Evolutionary conservation across 2,113 vertebrate species (phyloP).

Genomic region (Archocentrus centrarchus): DNA sequence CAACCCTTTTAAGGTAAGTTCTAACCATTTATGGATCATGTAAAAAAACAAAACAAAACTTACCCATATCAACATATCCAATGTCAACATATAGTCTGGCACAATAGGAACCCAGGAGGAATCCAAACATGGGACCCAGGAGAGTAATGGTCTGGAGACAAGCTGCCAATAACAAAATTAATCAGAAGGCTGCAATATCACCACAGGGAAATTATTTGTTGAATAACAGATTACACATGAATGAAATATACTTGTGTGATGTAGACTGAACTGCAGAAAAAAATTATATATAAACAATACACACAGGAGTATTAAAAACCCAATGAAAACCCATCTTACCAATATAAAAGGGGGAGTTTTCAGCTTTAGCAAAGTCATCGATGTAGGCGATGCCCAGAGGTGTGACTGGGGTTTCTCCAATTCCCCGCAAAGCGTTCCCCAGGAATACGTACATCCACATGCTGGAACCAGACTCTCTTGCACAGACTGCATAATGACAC

Average conservation of each 20-base stretch:
- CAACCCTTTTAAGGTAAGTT: background rate
- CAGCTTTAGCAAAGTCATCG: conserved; percentile 89
- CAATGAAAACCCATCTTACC: conserved; percentile 75
- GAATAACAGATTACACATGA: background rate
- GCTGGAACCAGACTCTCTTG: conserved; percentile 79
- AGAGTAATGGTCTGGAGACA: conserved; percentile 85
- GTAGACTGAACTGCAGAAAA: background rate
- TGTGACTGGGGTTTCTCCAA: conserved; percentile 90
- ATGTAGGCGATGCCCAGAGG: conserved; percentile 93
- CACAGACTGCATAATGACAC: conserved; percentile 79
- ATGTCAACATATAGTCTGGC: conserved; percentile 92
- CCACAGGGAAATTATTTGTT: background rate
- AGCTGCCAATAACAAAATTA: conserved; percentile 74
- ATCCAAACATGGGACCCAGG: conserved; percentile 87
- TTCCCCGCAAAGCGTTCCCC: conserved; percentile 90
- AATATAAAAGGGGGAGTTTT: conserved; percentile 89
- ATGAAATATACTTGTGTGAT: background rate
- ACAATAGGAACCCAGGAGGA: conserved; percentile 85
- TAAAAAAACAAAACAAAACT: conserved; percentile 14
- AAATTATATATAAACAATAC: background rate
- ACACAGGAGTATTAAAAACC: background rate
- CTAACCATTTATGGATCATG: background rate
- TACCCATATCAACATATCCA: conserved; percentile 87
- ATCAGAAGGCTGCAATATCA: background rate
- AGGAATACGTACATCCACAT: conserved; percentile 91